Conservation (phyloP, 2,113 vertebrate species). For the Daubentonia madagascariensis region DNA sequence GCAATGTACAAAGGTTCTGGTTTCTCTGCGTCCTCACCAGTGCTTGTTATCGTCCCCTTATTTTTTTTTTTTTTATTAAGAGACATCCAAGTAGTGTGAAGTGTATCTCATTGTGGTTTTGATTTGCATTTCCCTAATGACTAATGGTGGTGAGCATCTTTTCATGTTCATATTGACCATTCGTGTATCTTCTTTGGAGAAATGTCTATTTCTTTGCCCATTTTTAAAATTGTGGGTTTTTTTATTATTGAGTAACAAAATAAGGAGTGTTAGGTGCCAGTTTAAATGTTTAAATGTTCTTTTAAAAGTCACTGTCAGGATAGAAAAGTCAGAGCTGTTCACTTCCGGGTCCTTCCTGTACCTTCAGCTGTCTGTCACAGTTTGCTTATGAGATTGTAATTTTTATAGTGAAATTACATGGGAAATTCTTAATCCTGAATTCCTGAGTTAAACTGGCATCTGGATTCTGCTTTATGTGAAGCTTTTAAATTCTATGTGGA, state of each 20-base stretch:
- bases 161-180: background rate
- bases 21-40: rapidly evolving
- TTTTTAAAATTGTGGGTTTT: background rate
- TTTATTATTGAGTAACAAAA: background rate
- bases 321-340: background rate
- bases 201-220: background rate
- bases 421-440: background rate
- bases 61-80: rapidly evolving
- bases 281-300: background rate
- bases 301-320: background rate
- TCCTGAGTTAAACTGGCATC: background rate
- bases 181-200: background rate
- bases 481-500: background rate
- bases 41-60: rapidly evolving
- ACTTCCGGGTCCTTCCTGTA: background rate
- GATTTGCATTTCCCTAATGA: background rate
- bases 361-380: background rate
- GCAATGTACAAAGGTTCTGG: rapidly evolving
- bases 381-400: background rate
- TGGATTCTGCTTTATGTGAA: background rate
- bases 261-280: background rate
- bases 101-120: background rate
- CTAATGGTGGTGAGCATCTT: background rate
- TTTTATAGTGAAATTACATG: background rate
- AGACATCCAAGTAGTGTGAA: background rate